These are phyloP conservation scores for Rhynchomys soricoides DNA, from an alignment of 2,113 vertebrate species.

Conservation along the genomic window DNA sequence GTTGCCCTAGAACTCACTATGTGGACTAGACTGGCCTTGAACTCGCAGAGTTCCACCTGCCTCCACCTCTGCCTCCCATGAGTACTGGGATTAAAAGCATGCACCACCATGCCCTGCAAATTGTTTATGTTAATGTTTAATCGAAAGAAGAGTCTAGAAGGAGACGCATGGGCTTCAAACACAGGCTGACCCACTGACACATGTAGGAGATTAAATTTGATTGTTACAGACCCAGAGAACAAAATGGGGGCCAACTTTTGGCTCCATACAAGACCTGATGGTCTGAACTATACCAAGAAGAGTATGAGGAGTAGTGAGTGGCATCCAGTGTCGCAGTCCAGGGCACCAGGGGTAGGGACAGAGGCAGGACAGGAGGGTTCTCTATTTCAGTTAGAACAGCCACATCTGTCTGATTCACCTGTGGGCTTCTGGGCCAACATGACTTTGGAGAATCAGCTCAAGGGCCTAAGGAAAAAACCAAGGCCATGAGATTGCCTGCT, in stretches of 20 bases:
- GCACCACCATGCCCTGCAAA: not conserved
- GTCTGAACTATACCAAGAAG: not conserved
- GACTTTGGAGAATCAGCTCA: not conserved
- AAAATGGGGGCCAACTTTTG: not conserved
- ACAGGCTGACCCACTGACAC: not conserved
- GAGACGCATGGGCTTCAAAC: not conserved
- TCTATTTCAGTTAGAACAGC: not conserved
- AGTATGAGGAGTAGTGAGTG: not conserved
- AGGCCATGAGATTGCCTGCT: not conserved
- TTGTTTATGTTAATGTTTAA: not conserved
- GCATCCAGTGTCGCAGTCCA: not conserved
- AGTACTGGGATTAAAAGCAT: not conserved
- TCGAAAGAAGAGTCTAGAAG: not conserved
- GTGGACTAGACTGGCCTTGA: not conserved
- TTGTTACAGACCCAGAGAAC: too few relatives aligned
- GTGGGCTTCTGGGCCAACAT: not conserved
- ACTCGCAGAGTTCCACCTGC: not conserved
- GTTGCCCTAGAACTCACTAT: not conserved
- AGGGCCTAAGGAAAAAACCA: constrained; percentile 2
- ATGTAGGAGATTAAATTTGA: not conserved
- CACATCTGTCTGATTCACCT: accelerated
- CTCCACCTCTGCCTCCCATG: not conserved
- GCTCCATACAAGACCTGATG: not conserved
- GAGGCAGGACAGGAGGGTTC: not conserved
- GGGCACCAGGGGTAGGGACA: too few relatives aligned